These are phyloP conservation scores for Hoplias malabaricus DNA, from an alignment of 2,113 vertebrate species.

Conservation along the genomic window DNA sequence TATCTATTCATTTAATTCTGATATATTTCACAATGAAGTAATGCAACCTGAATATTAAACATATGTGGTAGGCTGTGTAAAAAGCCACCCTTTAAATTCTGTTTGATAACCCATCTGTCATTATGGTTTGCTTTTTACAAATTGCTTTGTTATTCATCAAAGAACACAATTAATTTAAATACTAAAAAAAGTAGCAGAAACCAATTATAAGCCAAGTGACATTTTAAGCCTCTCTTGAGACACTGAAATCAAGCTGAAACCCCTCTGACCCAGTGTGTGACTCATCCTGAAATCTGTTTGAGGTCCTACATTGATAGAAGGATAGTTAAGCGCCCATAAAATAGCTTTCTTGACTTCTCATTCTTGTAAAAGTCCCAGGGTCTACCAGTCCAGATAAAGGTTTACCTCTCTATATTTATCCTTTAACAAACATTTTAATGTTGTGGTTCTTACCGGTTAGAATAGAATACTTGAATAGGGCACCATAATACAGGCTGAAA, in stretches of 20 bases:
- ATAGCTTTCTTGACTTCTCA: not conserved
- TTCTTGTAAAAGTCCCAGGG: too few relatives aligned
- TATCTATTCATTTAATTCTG: not conserved
- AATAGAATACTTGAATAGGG: not conserved
- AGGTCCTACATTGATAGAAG: not conserved
- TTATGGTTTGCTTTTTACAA: slow-evolving; percentile 12
- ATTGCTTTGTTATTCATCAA: slow-evolving; percentile 22
- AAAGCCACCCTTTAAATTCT: slow-evolving; percentile 5
- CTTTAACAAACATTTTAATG: too few relatives aligned
- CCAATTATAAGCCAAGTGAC: slow-evolving; percentile 40
- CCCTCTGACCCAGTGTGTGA: not conserved
- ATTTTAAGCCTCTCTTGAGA: slow-evolving; percentile 24
- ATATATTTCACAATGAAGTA: not conserved
- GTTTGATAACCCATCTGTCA: not conserved
- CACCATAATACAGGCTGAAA: not conserved
- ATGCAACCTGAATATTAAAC: not conserved
- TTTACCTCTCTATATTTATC: too few relatives aligned
- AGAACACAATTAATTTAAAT: slow-evolving; percentile 30
- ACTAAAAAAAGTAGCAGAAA: slow-evolving; percentile 16
- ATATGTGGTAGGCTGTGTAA: not conserved
- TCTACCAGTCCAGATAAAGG: too few relatives aligned
- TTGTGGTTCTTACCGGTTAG: not conserved
- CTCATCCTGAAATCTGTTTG: not conserved
- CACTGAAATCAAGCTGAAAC: slow-evolving; percentile 12
- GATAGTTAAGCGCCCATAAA: not conserved